Percentiles rank a stretch among this genome's conserved stretches.
Evolutionary conservation across 2,888 invertebrate genomes (phyloP).

Genomic region (Patella caerulea): DNA sequence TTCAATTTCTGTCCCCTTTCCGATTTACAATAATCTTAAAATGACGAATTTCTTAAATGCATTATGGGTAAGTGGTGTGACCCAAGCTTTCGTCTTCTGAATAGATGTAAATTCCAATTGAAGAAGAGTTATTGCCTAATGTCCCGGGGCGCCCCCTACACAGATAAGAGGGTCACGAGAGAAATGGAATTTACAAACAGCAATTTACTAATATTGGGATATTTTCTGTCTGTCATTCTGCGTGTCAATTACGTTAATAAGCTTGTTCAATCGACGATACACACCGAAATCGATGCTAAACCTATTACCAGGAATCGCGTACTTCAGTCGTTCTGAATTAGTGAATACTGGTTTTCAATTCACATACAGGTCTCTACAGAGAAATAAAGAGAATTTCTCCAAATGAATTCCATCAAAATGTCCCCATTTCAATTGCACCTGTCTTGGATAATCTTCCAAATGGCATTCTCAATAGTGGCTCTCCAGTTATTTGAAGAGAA

Average conservation of each 20-base stretch:
- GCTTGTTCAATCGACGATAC: conserved; percentile 2
- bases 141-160: not conserved
- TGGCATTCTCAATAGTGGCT: too few species aligned
- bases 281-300: conserved; percentile 1
- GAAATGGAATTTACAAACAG: conserved; percentile 10
- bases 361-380: too few species aligned
- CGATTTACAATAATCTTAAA: too few species aligned
- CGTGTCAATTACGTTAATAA: conserved; percentile 5
- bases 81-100: not conserved
- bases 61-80: not conserved
- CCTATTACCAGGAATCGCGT: not conserved
- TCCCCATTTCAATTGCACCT: too few species aligned
- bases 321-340: not conserved
- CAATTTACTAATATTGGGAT: conserved; percentile 3
- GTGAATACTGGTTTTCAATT: too few species aligned
- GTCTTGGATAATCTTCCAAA: too few species aligned
- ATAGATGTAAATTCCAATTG: not conserved
- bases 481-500: too few species aligned
- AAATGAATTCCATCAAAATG: too few species aligned
- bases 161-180: conserved; percentile 3
- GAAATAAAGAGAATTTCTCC: too few species aligned
- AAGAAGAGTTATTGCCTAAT: not conserved
- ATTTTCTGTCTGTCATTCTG: not conserved
- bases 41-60: too few species aligned
- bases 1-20: conserved; percentile 15